These are phyloP conservation scores for Peribatodes rhomboidaria DNA, from an alignment of 2,888 invertebrate genomes.

Conservation along the genomic window DNA sequence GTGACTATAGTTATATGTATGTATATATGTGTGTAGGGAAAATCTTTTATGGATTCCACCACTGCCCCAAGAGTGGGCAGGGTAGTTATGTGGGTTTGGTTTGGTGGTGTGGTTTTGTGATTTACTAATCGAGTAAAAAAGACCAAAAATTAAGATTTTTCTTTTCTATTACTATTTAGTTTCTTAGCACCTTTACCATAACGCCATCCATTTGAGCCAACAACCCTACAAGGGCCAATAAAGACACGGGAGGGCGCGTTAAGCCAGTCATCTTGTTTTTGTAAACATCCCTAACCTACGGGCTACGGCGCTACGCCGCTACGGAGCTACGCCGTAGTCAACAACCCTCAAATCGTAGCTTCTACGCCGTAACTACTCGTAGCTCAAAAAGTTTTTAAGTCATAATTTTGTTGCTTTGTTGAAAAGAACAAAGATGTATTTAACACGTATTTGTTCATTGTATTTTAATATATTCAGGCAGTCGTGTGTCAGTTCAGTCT, in stretches of 20 bases:
- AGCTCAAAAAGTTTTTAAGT: not conserved
- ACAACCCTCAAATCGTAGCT: conserved; percentile 14
- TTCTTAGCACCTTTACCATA: conserved; percentile 49
- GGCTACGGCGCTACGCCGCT: conserved; percentile 44
- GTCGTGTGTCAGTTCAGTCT: too few relatives aligned
- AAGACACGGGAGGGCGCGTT: conserved; percentile 73
- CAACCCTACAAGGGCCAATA: conserved; percentile 76
- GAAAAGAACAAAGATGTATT: not conserved
- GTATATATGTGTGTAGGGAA: too few relatives aligned
- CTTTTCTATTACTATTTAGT: not conserved
- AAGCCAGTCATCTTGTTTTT: conserved; percentile 83
- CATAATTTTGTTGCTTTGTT: not conserved
- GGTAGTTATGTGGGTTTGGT: too few relatives aligned
- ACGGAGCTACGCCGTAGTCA: conserved; percentile 35
- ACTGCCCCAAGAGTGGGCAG: too few relatives aligned
- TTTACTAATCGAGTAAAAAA: not conserved
- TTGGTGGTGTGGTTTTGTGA: too few relatives aligned
- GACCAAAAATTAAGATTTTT: not conserved
- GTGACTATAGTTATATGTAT: too few relatives aligned
- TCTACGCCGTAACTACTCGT: conserved; percentile 3
- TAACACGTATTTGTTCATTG: too few relatives aligned
- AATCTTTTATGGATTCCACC: too few relatives aligned
- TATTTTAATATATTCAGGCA: too few relatives aligned
- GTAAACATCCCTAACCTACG: conserved; percentile 73
- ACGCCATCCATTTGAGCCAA: conserved; percentile 61